phyloP scores from a whole-genome alignment of 2,888 invertebrate genomes.

The Strigamia maritima region DNA sequence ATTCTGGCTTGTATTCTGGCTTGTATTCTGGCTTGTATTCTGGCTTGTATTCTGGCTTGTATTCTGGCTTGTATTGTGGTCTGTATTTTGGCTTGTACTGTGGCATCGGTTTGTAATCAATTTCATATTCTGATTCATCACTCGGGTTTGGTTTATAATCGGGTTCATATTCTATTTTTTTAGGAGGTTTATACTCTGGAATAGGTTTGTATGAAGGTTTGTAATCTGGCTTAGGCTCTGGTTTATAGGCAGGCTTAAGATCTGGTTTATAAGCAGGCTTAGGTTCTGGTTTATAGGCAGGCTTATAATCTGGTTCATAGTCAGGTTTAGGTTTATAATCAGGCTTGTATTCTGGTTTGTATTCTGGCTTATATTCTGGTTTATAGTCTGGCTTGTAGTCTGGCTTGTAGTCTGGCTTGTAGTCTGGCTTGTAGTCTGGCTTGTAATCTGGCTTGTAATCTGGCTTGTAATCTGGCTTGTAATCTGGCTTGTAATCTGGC shows the following conservation, averaged over 20 bases:
- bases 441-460: not conserved
- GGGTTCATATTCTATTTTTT: not conserved
- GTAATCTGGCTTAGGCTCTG: not conserved
- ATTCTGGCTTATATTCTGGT: not conserved
- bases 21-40: not conserved
- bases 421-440: not conserved
- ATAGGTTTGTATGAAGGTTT: not conserved
- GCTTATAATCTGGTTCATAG: not conserved
- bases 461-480: constrained; percentile 10
- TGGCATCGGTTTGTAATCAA: not conserved
- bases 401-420: not conserved
- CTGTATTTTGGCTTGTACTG: not conserved
- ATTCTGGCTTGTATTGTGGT: not conserved
- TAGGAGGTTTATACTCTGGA: not conserved
- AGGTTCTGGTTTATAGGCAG: not conserved
- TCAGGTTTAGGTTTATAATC: not conserved
- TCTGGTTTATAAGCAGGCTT: not conserved
- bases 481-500: constrained; percentile 11
- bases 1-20: not conserved
- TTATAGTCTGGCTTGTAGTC: not conserved
- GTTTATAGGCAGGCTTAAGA: not conserved
- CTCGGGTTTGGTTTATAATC: not conserved
- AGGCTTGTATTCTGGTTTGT: not conserved
- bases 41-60: not conserved
- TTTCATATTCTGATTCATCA: not conserved